These are phyloP conservation scores for Zosterops pallidus DNA, from an alignment of 2,113 vertebrate genomes.

Conservation along the genomic window DNA sequence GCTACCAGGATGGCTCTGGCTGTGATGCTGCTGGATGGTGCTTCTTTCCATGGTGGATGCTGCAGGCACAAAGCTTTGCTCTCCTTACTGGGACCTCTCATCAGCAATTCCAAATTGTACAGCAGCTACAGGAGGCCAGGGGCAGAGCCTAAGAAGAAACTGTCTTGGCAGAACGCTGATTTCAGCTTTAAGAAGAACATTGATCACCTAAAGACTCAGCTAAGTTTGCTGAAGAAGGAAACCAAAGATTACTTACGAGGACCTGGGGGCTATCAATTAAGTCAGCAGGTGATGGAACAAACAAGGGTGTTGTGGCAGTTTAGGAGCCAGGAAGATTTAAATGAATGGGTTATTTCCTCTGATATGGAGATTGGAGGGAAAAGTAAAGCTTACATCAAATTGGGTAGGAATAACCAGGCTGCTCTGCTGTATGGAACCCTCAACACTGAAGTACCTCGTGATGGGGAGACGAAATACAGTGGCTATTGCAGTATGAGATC, in stretches of 20 bases:
- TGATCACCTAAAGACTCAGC: conserved; percentile 78
- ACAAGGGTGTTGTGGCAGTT: conserved; percentile 90
- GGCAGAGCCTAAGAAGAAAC: conserved; percentile 59
- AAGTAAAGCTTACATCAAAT: conserved; percentile 82
- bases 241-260: conserved; percentile 70
- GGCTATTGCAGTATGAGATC: conserved; percentile 90
- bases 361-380: conserved; percentile 90
- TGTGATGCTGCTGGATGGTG: neutral
- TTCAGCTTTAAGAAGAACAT: conserved; percentile 83
- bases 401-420: conserved; percentile 83
- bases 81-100: conserved; percentile 28
- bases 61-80: conserved; percentile 2
- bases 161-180: conserved; percentile 70
- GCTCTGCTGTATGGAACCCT: conserved; percentile 87
- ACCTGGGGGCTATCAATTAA: conserved; percentile 73
- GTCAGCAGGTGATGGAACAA: conserved; percentile 81
- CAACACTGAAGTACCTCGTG: conserved; percentile 77
- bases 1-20: conserved; percentile 56
- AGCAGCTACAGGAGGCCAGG: conserved; percentile 81
- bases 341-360: conserved; percentile 86
- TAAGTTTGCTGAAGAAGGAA: conserved; percentile 79
- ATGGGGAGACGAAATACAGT: conserved; percentile 89
- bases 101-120: conserved; percentile 27
- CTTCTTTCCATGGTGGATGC: neutral
- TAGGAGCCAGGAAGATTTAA: conserved; percentile 82